A percentile compares a stretch with the other conserved stretches of the same genome.
phyloP scores from a whole-genome alignment of 1,140 invertebrate species.

The Zaprionus capensis region DNA sequence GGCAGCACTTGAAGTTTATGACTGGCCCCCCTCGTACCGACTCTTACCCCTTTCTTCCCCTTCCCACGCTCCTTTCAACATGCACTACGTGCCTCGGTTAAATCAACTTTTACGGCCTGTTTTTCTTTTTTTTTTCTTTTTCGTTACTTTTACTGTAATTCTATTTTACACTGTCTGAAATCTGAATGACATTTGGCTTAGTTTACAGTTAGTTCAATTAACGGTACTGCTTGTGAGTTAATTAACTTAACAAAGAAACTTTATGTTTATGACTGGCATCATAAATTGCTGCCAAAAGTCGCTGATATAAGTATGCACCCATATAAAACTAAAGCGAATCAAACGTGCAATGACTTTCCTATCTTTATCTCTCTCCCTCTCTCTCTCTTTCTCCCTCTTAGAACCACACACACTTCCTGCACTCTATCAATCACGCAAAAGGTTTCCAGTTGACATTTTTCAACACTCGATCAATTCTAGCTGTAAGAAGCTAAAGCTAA shows the following conservation, averaged over 20 bases:
- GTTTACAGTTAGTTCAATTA: constrained; percentile 68
- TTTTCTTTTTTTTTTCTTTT: constrained; percentile 8
- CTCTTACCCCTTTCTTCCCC: background rate
- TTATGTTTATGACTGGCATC: background rate
- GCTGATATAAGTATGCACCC: constrained; percentile 53
- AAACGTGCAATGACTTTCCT: constrained; percentile 63
- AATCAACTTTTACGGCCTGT: constrained; percentile 40
- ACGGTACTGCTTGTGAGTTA: constrained; percentile 14
- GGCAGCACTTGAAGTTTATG: constrained; percentile 68
- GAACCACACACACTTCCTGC: constrained; percentile 57
- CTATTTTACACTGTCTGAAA: constrained; percentile 5
- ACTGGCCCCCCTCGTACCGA: background rate
- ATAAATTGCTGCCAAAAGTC: constrained; percentile 33
- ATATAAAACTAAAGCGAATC: constrained; percentile 36
- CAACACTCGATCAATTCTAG: constrained; percentile 42
- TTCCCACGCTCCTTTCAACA: background rate
- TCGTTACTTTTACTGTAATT: constrained; percentile 12
- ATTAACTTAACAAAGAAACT: background rate
- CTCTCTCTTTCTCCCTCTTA: background rate
- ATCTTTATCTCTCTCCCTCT: background rate
- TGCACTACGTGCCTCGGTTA: constrained; percentile 19
- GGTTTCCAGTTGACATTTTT: constrained; percentile 62
- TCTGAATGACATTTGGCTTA: constrained; percentile 38
- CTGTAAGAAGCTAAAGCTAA: constrained; percentile 19
- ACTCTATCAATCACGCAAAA: constrained; percentile 69